Base-by-base conservation (phyloP, 2,797 vertebrate genomes). In the Petrocephalus sullivani region DNA sequence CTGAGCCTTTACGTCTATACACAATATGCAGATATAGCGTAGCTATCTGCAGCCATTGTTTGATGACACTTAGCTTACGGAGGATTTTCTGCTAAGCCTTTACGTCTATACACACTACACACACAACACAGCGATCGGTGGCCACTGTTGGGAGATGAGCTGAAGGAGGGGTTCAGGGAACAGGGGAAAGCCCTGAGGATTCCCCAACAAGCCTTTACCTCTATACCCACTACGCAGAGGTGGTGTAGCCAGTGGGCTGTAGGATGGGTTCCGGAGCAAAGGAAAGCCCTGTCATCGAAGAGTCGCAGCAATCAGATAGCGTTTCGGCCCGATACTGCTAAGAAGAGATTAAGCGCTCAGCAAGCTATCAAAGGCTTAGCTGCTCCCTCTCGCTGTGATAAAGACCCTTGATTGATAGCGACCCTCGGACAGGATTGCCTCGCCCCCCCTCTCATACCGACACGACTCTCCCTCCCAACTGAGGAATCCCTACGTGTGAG, bases 371-470 rank as follows among this genome's bases (percentile, higher is more conserved):
- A 82, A 88, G 54, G 87, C 53, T 82, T 88, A 88, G 71, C 71
- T 53, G 16, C 87, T 88, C 56, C 37, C 19, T 21, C n/a, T 54
- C 10, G 28, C 85, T 19, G 61, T 87, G 86, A 71, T 53, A 75
- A 87, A 87, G 49, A 58, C 64, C 61, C n/a, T 51, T 16, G 86
- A 53, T 54, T 87, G 86, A 87, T 87, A 87, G 64, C 49, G 58
- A 49, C 46, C 86, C 12, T 33, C n/a, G 41, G 60, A 67, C 58
- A 64, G 86, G 41, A 28, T 12, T 37, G 21, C 19, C 46, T 46
- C 19, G 3, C 10, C 21, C 46, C 37, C 9, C 64, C 9, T 1
- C 60, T 3, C 64, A 33, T 57, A 21, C 57, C 16, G 53, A 57
- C 53, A 85, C 7, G 53, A 54, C 8, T 33, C 67, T 28, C 28